These are phyloP conservation scores for Horisme vitalbata DNA, from an alignment of 2,888 invertebrate species.

Conservation along the genomic window DNA sequence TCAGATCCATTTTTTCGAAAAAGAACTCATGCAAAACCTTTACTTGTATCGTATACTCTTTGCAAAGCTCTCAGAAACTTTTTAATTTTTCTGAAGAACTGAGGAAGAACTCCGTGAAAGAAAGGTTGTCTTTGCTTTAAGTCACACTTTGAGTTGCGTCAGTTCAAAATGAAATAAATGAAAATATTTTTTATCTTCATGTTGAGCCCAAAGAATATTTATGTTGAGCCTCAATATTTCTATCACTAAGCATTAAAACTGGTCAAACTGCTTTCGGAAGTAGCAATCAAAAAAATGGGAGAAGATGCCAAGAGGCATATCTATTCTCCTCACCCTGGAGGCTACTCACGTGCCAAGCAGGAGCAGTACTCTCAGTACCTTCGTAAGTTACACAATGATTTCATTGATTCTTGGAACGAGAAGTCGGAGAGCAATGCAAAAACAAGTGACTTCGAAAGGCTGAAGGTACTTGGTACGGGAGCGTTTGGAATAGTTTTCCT, in stretches of 20 bases:
- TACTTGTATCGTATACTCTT: too few relatives aligned
- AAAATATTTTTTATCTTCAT: neutral
- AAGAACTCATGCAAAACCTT: too few relatives aligned
- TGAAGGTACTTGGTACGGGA: constrained; percentile 92
- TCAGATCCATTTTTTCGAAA: too few relatives aligned
- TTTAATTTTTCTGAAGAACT: too few relatives aligned
- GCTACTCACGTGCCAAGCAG: constrained; percentile 60
- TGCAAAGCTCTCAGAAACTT: too few relatives aligned
- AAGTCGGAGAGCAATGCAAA: constrained; percentile 49
- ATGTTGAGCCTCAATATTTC: neutral
- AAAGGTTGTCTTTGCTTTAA: too few relatives aligned
- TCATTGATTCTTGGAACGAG: constrained; percentile 68
- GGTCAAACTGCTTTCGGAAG: constrained; percentile 26
- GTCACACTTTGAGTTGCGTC: too few relatives aligned
- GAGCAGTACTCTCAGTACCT: constrained; percentile 63
- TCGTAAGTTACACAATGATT: constrained; percentile 60
- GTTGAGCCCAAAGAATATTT: too few relatives aligned
- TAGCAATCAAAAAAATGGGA: constrained; percentile 38
- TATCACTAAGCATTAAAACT: neutral
- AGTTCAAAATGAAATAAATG: neutral
- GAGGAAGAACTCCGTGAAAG: too few relatives aligned
- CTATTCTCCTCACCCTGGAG: constrained; percentile 39
- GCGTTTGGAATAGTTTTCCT: constrained; percentile 94
- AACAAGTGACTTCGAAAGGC: constrained; percentile 86
- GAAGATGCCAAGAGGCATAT: constrained; percentile 41